Conservation (phyloP, 2,888 invertebrate genomes). For the Anoplius nigerrimus region DNA sequence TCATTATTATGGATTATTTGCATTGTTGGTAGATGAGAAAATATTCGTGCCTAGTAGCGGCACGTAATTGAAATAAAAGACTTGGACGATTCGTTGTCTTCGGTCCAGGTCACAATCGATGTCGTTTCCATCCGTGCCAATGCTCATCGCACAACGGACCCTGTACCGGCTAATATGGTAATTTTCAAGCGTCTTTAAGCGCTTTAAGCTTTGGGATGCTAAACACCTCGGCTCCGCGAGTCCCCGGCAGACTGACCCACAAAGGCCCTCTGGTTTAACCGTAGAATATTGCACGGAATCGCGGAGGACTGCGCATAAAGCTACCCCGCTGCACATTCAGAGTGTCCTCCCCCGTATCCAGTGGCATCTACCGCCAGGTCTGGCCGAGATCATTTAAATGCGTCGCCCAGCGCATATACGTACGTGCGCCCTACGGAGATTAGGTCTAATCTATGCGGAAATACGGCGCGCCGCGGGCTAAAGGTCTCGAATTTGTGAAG, state of each 20-base stretch:
- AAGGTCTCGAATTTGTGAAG: no score
- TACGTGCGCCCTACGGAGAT: no score
- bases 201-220: conserved; percentile 53
- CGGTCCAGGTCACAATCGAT: conserved; percentile 18
- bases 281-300: conserved; percentile 36
- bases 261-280: conserved; percentile 46
- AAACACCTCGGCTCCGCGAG: conserved; percentile 34
- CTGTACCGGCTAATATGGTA: conserved; percentile 41
- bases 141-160: conserved; percentile 21
- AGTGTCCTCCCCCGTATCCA: conserved; percentile 20
- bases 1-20: no score
- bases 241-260: conserved; percentile 50
- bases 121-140: background rate
- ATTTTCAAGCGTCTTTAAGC: conserved; percentile 48
- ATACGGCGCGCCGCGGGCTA: no score
- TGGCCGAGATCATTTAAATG: no score
- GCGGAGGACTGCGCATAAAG: conserved; percentile 26
- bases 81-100: conserved; percentile 9
- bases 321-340: conserved; percentile 20
- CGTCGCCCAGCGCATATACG: no score
- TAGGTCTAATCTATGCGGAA: no score
- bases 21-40: no score
- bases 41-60: no score
- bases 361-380: background rate
- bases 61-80: background rate